These are phyloP conservation scores for Deilephila elpenor DNA, from an alignment of 2,888 invertebrate genomes.

Conservation along the genomic window DNA sequence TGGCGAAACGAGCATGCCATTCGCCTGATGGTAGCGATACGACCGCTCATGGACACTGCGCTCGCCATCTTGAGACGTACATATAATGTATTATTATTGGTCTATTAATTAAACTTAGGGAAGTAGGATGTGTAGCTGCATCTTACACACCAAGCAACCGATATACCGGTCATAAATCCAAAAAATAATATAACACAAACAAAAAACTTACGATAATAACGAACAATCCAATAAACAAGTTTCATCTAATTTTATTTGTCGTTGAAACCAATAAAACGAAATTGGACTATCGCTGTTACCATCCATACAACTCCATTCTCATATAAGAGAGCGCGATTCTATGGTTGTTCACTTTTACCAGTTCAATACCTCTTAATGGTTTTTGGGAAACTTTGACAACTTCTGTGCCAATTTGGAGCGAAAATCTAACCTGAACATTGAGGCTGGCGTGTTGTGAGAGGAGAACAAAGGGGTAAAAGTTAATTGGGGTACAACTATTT, in stretches of 20 bases:
- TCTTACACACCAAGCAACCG: too few species aligned
- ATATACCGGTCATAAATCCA: not conserved
- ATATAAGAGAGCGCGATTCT: not conserved
- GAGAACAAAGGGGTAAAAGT: not conserved
- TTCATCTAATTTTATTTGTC: slow-evolving; percentile 29
- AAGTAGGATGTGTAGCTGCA: too few species aligned
- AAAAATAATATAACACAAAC: not conserved
- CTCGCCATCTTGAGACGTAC: too few species aligned
- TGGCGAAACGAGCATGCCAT: too few species aligned
- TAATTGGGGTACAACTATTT: not conserved
- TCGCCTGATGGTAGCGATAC: too few species aligned
- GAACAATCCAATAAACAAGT: slow-evolving; percentile 26
- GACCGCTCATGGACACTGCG: too few species aligned
- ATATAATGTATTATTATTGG: too few species aligned
- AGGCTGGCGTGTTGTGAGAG: not conserved
- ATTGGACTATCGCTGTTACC: slow-evolving; percentile 9
- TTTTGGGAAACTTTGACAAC: not conserved
- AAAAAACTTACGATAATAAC: not conserved
- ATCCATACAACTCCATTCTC: slow-evolving; percentile 4
- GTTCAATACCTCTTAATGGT: not conserved
- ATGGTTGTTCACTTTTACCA: slow-evolving; percentile 4
- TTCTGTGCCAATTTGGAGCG: slow-evolving; percentile 3
- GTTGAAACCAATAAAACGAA: slow-evolving; percentile 20
- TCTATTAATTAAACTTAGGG: too few species aligned
- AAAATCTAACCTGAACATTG: not conserved